Conservation (phyloP, 2,888 invertebrate species). For the Apantesis nais region DNA sequence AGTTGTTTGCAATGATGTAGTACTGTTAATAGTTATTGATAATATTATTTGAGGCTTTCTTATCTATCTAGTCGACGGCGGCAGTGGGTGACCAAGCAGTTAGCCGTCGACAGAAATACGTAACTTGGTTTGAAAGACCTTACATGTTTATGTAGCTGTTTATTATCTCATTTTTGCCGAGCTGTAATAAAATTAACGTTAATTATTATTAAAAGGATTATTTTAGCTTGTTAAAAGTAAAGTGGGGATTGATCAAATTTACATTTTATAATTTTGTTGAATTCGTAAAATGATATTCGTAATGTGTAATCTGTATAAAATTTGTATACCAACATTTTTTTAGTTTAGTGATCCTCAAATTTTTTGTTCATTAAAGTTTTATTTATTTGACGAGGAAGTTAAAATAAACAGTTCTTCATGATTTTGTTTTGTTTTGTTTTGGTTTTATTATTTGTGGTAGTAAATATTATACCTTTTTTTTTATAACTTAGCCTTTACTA, state of each 20-base stretch:
- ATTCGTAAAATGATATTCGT: conserved; percentile 49
- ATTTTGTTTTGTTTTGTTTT: conserved; percentile 61
- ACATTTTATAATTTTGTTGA: conserved; percentile 37
- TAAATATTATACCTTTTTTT: not conserved
- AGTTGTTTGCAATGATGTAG: conserved; percentile 43
- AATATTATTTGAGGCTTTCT: conserved; percentile 46
- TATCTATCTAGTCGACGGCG: conserved; percentile 27
- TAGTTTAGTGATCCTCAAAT: conserved; percentile 61
- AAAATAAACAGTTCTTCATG: conserved; percentile 70
- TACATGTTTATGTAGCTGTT: conserved; percentile 39
- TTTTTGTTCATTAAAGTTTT: conserved; percentile 69
- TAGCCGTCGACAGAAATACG: conserved; percentile 36
- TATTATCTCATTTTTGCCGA: conserved; percentile 46
- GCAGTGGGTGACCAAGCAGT: too few relatives aligned
- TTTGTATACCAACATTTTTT: conserved; percentile 57
- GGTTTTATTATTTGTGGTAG: conserved; percentile 21
- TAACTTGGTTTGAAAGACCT: conserved; percentile 45
- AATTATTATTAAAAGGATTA: conserved; percentile 47
- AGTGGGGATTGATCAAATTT: conserved; percentile 32
- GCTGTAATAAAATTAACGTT: conserved; percentile 48
- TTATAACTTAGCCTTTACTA: not conserved
- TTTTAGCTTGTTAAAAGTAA: conserved; percentile 44
- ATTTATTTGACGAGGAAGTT: conserved; percentile 65
- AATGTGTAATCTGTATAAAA: conserved; percentile 52
- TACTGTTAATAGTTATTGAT: conserved; percentile 42